These are phyloP conservation scores for Leptodactylus fallax DNA, from an alignment of 2,797 vertebrate genomes.

Conservation along the genomic window DNA sequence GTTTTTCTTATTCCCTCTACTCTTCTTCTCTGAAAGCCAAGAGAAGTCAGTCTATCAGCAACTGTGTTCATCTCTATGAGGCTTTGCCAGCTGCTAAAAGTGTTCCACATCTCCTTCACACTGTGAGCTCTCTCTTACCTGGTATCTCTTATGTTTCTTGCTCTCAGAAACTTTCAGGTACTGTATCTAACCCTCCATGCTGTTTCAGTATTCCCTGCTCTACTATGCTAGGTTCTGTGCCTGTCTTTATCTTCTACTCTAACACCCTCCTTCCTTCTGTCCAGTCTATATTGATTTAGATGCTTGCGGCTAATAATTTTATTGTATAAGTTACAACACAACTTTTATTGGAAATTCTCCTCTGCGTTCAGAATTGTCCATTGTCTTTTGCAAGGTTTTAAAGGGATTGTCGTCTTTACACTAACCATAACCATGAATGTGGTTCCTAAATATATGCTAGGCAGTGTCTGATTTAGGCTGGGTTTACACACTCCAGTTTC, in stretches of 20 bases:
- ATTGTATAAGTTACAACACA: background rate
- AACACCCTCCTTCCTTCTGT: background rate
- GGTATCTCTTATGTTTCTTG: constrained; percentile 98
- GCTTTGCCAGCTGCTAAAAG: constrained; percentile 97
- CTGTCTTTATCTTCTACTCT: background rate
- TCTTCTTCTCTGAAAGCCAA: constrained; percentile 89
- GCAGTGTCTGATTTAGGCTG: background rate
- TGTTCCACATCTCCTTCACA: constrained; percentile 96
- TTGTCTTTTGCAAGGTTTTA: background rate
- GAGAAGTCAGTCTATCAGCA: constrained; percentile 99
- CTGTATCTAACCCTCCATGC: constrained; percentile 73
- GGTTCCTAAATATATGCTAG: background rate
- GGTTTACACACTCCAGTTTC: too few relatives aligned
- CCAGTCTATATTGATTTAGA: background rate
- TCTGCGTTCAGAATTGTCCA: too few relatives aligned
- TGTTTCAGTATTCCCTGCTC: background rate
- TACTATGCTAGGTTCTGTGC: background rate
- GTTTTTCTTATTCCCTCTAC: constrained; percentile 34
- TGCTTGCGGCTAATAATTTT: background rate
- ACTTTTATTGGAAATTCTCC: too few relatives aligned
- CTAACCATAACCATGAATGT: background rate
- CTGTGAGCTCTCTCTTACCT: constrained; percentile 98
- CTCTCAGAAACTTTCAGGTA: constrained; percentile 99
- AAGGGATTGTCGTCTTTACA: background rate
- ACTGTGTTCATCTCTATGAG: constrained; percentile 98